Conservation (phyloP, 2,113 vertebrate species). For the Heterotilapia buettikoferi region DNA sequence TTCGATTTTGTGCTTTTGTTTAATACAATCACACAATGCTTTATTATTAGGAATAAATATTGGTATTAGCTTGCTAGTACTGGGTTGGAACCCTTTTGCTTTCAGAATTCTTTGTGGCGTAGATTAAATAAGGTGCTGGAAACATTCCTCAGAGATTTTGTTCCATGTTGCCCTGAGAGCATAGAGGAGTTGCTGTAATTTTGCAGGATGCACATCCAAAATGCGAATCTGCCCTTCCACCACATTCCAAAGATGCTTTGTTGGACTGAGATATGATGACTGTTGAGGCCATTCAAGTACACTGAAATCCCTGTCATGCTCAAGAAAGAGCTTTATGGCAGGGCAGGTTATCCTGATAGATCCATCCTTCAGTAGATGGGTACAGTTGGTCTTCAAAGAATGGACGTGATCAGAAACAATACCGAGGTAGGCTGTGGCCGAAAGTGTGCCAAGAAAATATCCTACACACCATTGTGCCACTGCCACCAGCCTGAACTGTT, state of each 20-base stretch:
- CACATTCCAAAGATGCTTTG: not conserved
- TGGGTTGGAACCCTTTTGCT: not conserved
- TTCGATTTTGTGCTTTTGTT: not conserved
- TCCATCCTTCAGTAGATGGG: rapidly evolving
- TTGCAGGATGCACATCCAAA: not conserved
- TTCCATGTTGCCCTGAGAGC: not conserved
- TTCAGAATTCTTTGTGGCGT: not conserved
- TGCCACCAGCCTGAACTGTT: not conserved
- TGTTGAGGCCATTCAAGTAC: not conserved
- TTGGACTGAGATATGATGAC: not conserved
- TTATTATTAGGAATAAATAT: not conserved
- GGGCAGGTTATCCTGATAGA: not conserved
- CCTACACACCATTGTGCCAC: not conserved
- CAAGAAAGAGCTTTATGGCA: not conserved
- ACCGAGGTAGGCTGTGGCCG: rapidly evolving
- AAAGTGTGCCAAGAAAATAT: not conserved
- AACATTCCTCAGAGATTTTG: not conserved
- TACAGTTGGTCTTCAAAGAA: not conserved
- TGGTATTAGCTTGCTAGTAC: not conserved
- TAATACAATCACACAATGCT: not conserved
- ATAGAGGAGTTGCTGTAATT: not conserved
- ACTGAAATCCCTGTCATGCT: not conserved
- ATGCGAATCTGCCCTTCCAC: not conserved
- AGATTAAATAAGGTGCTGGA: not conserved
- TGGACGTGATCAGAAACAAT: not conserved